Conservation (phyloP, 2,797 vertebrate genomes). For the Gadopsis bispinosus region DNA sequence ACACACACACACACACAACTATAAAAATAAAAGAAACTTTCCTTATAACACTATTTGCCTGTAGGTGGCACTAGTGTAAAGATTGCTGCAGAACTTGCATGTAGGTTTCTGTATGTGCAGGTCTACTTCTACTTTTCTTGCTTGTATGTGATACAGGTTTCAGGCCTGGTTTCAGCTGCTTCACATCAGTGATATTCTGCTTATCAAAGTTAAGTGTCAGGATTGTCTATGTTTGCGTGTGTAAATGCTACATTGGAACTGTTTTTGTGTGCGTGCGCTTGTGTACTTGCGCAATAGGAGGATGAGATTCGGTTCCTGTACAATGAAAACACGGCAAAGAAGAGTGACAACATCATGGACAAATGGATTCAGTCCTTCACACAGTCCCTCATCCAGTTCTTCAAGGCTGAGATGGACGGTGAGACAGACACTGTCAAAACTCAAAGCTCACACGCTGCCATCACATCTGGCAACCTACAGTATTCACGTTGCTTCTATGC, state of each 20-base stretch:
- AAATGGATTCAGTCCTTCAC: constrained; percentile 98
- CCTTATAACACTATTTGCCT: background rate
- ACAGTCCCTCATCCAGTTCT: constrained; percentile 95
- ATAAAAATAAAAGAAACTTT: background rate
- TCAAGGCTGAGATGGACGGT: constrained; percentile 96
- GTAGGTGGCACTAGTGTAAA: background rate
- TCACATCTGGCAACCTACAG: background rate
- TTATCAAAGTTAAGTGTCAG: background rate
- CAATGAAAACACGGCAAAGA: constrained; percentile 88
- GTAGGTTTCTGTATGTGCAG: background rate
- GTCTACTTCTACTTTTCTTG: background rate
- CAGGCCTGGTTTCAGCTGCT: background rate
- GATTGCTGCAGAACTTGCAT: background rate
- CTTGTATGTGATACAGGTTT: background rate
- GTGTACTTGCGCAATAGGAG: constrained; percentile 83
- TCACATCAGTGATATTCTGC: background rate
- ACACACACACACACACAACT: too few species aligned
- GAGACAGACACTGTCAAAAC: constrained; percentile 38
- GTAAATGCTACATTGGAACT: background rate
- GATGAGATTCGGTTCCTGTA: constrained; percentile 90
- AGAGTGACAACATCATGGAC: constrained; percentile 95
- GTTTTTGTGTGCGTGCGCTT: constrained; percentile 23
- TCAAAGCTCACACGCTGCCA: background rate
- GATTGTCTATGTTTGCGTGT: too few species aligned
- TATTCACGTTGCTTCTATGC: background rate